Evolutionary conservation across 2,888 invertebrate genomes (phyloP), one percentile per base, ranked within the genome.

Genomic region (Schizotus pectinicornis): DNA sequence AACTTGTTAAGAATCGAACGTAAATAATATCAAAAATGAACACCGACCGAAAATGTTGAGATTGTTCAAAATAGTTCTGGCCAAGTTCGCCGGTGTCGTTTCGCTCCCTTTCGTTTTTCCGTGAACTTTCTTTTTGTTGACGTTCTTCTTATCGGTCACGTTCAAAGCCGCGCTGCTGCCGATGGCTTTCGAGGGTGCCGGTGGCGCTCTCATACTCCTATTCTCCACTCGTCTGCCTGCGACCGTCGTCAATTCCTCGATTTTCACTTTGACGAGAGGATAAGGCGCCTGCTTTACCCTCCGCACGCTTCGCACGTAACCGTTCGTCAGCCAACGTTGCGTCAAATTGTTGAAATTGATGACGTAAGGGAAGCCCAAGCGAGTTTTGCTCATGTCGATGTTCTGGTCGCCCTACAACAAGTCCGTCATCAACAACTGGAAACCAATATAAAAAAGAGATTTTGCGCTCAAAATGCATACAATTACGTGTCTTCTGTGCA

Each of bases 231-330:
- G 33, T 37, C 61, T 63, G 64, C 73, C 74, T 7, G 56, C 53
- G 6, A 61, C 49, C 7, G 57, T 45, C 3, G 57, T 46, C 47
- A 57, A 9, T 47, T 57, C 57, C 31, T 57, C 57, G 6, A 57
- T 36, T 41, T 57, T 57, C 8, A 88, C 82, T 78, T 89, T 89
- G 9, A 90, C 87, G 68, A 91, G 81, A 52, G 94, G 93, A 83
- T 93, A 94, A 35, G 93, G 92, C 14, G 92, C 91, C 79, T 90
- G 91, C 67, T 89, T 87, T 33, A 88, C 86, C 59, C 94, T 84
- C 22, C 92, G 83, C 67, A 94, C 86, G 66, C 84, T 86, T 41
- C 90, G 80, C 7, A 88, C 82, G 67, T 88, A 88, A 42, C 91
- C 89, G 68, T 89, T 87, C 62, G 87, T 87, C 72, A 88, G 85